Percentiles rank a stretch among this genome's conserved stretches.
Evolutionary conservation across 2,113 vertebrate genomes (phyloP).

Genomic region (Silurus asotus): DNA sequence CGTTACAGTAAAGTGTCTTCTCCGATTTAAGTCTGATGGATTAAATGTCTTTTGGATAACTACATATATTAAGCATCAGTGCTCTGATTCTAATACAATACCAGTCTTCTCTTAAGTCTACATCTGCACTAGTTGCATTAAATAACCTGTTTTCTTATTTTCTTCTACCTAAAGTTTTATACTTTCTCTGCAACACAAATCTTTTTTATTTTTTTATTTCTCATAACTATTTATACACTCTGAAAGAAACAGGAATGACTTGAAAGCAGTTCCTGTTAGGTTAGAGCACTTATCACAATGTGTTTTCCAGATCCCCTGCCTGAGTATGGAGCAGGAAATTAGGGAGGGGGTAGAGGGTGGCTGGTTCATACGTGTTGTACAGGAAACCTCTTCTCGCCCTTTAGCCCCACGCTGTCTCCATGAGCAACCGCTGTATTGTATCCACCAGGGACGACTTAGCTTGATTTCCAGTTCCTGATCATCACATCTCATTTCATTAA

Average conservation of each 20-base stretch:
- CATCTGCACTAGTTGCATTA: not conserved
- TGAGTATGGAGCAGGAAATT: constrained; percentile 65
- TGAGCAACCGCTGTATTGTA: constrained; percentile 36
- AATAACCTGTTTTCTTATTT: not conserved
- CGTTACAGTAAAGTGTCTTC: not conserved
- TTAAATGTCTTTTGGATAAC: not conserved
- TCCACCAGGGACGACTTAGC: not conserved
- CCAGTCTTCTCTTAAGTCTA: not conserved
- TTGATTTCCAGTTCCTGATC: not conserved
- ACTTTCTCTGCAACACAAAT: no score
- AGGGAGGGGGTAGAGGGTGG: constrained; percentile 36
- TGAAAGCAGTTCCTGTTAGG: constrained; percentile 46
- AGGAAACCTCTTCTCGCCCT: constrained; percentile 51
- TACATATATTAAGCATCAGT: not conserved
- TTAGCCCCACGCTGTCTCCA: constrained; percentile 36
- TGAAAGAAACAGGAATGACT: not conserved
- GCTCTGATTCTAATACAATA: not conserved
- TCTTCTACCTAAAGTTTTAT: not conserved
- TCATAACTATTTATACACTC: not conserved
- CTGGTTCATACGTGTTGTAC: constrained; percentile 43
- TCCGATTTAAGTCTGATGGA: not conserved
- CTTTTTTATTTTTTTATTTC: not conserved
- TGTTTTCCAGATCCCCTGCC: constrained; percentile 62
- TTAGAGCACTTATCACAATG: constrained; percentile 41
- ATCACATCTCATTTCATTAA: constrained; percentile 21